phyloP scores from a whole-genome alignment of 2,888 invertebrate species.

The Nomada fabriciana region DNA sequence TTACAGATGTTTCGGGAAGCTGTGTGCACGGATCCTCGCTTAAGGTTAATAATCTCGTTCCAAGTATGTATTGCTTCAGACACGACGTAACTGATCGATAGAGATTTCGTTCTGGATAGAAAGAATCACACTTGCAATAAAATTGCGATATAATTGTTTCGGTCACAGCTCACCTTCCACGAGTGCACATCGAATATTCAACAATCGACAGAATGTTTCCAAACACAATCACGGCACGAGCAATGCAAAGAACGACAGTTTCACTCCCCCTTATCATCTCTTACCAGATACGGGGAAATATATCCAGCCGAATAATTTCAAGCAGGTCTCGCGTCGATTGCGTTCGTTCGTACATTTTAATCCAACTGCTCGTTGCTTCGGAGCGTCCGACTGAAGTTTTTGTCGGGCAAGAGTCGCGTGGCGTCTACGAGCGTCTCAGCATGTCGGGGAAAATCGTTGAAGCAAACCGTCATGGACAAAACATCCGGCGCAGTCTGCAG shows the following conservation, averaged over 20 bases:
- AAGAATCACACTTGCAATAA: no score
- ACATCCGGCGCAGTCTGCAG: constrained; percentile 63
- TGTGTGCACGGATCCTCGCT: no score
- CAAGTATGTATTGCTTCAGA: no score
- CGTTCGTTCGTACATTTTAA: constrained; percentile 9
- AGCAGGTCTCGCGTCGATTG: neutral
- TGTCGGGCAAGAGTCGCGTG: constrained; percentile 15
- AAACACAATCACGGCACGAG: no score
- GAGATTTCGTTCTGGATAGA: no score
- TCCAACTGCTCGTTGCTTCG: neutral
- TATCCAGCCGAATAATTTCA: neutral
- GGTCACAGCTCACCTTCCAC: no score
- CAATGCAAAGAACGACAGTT: no score
- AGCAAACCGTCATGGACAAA: constrained; percentile 57
- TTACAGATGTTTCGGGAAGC: neutral
- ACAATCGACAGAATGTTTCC: no score
- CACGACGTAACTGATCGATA: no score
- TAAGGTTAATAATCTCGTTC: no score
- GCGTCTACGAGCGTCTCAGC: constrained; percentile 6
- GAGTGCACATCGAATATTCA: no score
- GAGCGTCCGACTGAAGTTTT: constrained; percentile 7
- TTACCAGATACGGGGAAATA: neutral
- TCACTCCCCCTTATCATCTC: neutral
- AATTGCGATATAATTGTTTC: no score
- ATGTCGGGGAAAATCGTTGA: constrained; percentile 52